A percentile compares a stretch with the other conserved stretches of the same genome.
Evolutionary conservation across 2,797 vertebrate genomes (phyloP).

Genomic region (Remorina albescens): DNA sequence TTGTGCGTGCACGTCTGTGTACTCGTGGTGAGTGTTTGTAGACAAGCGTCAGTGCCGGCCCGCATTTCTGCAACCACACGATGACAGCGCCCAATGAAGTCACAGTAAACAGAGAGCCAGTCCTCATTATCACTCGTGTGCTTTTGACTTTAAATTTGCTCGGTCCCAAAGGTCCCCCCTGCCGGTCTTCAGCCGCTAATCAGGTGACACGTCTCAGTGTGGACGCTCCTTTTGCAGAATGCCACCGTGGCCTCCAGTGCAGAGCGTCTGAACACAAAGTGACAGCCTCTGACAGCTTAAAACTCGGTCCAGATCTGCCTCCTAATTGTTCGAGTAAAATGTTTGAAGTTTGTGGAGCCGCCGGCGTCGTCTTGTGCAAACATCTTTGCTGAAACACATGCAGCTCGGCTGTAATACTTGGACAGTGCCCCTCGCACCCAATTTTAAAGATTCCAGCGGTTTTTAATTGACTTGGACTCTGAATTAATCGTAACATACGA

Average conservation of each 20-base stretch:
- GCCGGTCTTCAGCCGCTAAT: slow-evolving; percentile 60
- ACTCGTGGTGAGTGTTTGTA: slow-evolving; percentile 52
- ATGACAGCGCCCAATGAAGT: slow-evolving; percentile 79
- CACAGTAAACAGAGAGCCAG: slow-evolving; percentile 76
- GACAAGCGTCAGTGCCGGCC: slow-evolving; percentile 63
- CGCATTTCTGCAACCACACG: slow-evolving; percentile 73
- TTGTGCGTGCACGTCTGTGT: slow-evolving; percentile 5
- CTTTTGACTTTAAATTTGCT: slow-evolving; percentile 67
- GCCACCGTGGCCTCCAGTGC: slow-evolving; percentile 33
- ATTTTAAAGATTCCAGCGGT: not conserved
- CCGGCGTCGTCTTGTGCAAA: slow-evolving; percentile 31
- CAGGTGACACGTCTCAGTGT: slow-evolving; percentile 48
- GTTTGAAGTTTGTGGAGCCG: slow-evolving; percentile 45
- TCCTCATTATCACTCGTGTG: slow-evolving; percentile 75
- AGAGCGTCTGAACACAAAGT: slow-evolving; percentile 40
- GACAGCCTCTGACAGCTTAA: slow-evolving; percentile 52
- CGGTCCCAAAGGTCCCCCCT: slow-evolving; percentile 53
- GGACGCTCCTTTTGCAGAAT: slow-evolving; percentile 33
- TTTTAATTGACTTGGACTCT: not conserved
- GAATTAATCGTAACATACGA: not conserved
- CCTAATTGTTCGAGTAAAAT: slow-evolving; percentile 49
- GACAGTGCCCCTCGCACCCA: not conserved
- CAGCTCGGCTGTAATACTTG: slow-evolving; percentile 3
- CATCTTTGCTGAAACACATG: not conserved
- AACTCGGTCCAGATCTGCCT: slow-evolving; percentile 31